Base-by-base conservation (phyloP, 2,113 vertebrate genomes). In the Podarcis muralis region DNA sequence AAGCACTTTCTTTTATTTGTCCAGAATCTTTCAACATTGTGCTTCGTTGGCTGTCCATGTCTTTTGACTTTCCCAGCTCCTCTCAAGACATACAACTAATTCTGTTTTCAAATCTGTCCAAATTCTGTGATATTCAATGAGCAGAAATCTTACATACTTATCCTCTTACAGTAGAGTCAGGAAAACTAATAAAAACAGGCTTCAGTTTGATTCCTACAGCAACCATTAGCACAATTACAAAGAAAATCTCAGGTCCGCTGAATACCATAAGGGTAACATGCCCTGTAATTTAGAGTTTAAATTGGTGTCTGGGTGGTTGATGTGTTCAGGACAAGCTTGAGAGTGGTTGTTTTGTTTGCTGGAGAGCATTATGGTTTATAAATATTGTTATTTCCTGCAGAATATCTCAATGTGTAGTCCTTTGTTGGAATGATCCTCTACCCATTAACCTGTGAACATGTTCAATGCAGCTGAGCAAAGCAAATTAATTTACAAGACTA, bases 371-470 rank as follows among this genome's bases (percentile, higher is more conserved):
- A 57, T 53, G 37, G n/a, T 57, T 71, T 81, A 87, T 81, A 87
- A 80, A 72, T 27, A 84, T 57, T 53, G 65, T 83, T 83, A 43
- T 71, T 78, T 69, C 59, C 76, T 68, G 40, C 85, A 79, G 75
- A 48, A 86, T 43, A 43, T 94, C 89, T 90, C 93, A 91, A 83
- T 94, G 87, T 88, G 37, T 89, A 90, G 72, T 90, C 92, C 83
- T 94, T 92, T 92, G 92, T 92, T 92, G 90, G 81, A 94, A 92
- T 65, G 89, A 90, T 93, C 93, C 62, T 11, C 18, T 94, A 92
- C 87, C 92, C 93, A 93, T 93, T 94, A 95, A 94, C 87, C 92
- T 91, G 93, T 93, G 93, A 94, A 94, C 93, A 94, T 83, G 82
- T 93, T 90, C 71, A 92, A 87, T 88, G 88, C 92, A 92, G 91